A percentile compares a stretch with the other conserved stretches of the same genome.
Evolutionary conservation across 2,888 invertebrate species (phyloP).

Genomic region (Dasysyrphus tricinctus): DNA sequence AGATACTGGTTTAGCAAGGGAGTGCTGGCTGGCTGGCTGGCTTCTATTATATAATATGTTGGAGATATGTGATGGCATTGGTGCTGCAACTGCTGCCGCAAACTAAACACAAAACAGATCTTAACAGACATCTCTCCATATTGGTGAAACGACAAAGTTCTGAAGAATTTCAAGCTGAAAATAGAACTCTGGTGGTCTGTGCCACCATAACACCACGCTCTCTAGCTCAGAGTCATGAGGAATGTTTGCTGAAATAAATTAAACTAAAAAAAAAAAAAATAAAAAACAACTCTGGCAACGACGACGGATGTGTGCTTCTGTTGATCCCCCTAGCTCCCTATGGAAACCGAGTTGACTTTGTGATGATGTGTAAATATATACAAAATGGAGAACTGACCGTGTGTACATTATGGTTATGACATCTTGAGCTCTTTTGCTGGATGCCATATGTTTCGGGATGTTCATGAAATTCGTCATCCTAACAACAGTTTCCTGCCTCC

Average conservation of each 20-base stretch:
- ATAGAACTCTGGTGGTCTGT: conserved; percentile 65
- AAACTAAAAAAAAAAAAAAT: conserved; percentile 6
- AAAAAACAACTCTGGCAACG: conserved; percentile 7
- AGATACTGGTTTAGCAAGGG: conserved; percentile 50
- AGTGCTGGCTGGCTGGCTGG: conserved; percentile 30
- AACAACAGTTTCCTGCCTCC: conserved; percentile 57
- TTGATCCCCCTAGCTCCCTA: conserved; percentile 33
- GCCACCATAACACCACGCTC: conserved; percentile 31
- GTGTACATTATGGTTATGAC: conserved; percentile 33
- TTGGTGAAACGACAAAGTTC: conserved; percentile 63
- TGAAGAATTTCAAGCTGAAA: conserved; percentile 57
- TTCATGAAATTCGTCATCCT: conserved; percentile 54
- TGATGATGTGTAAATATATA: conserved; percentile 8
- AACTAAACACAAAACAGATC: conserved; percentile 12
- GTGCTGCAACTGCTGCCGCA: conserved; percentile 6
- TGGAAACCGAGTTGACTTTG: conserved; percentile 14
- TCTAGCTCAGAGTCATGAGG: conserved; percentile 40
- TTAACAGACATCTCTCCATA: conserved; percentile 31
- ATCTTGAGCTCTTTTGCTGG: conserved; percentile 29
- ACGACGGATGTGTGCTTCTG: conserved; percentile 27
- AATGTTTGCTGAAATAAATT: conserved; percentile 44
- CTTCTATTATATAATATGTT: conserved; percentile 19
- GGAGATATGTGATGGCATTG: conserved; percentile 33
- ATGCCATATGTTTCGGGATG: conserved; percentile 50
- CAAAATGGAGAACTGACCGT: conserved; percentile 59